Evolutionary conservation across 2,797 vertebrate species (phyloP).

Genomic region (Tiaroga cobitis): DNA sequence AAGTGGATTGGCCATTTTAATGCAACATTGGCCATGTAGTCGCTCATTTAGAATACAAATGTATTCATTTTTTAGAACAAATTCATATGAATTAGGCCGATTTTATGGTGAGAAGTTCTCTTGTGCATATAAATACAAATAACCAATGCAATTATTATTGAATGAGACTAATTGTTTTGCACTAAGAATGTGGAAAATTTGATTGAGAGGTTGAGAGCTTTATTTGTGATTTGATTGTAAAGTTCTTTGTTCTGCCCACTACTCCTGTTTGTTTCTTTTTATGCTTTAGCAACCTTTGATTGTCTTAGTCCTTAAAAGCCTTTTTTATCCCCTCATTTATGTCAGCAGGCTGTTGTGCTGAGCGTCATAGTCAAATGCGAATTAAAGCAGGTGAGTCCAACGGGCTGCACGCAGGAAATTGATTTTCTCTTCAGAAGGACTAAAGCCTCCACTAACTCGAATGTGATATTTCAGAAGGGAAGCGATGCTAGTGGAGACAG

Average conservation of each 20-base stretch:
- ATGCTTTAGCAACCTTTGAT: slow-evolving; percentile 30
- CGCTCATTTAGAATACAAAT: background rate
- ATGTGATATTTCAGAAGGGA: background rate
- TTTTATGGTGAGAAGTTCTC: background rate
- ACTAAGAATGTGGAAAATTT: background rate
- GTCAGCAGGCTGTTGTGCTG: background rate
- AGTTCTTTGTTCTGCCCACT: background rate
- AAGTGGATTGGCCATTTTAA: background rate
- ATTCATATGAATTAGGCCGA: background rate
- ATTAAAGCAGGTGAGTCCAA: slow-evolving; percentile 31
- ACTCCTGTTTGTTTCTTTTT: slow-evolving; percentile 8
- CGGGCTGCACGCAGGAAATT: background rate
- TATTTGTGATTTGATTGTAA: background rate
- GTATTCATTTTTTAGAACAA: no score
- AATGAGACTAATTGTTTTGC: background rate
- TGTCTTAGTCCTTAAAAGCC: background rate
- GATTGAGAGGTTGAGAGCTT: background rate
- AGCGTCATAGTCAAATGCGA: slow-evolving; percentile 2
- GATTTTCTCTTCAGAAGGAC: slow-evolving; percentile 19
- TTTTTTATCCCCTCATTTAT: background rate
- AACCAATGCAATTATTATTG: background rate
- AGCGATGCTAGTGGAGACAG: background rate
- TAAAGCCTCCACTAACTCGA: slow-evolving; percentile 8
- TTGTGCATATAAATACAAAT: background rate
- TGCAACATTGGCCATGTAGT: background rate